Evolutionary conservation across 1,140 invertebrate species (phyloP), one percentile per base, ranked within the genome.

Genomic region (Episyrphus balteatus): DNA sequence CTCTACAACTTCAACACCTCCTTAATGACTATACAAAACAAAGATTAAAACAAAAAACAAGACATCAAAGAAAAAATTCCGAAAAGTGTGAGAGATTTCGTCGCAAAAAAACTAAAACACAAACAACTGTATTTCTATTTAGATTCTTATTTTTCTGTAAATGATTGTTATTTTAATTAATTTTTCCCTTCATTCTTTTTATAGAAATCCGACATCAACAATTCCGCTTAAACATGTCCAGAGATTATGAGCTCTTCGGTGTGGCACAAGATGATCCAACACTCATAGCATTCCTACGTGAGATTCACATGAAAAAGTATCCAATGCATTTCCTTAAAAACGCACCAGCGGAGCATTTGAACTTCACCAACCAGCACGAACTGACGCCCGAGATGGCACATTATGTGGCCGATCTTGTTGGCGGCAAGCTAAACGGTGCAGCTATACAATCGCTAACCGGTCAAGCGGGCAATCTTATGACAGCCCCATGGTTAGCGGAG

Each of bases 241-340:
- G 77, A 54, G 84, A 86, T 58, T 80, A 83, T 60, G 82, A 86
- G 55, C 69, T 86, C 50, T 70, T 76, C 14, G 74, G 75, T 51
- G 80, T 86, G 13, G 71, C 78, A 2, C 83, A 85, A 70, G 83
- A 84, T 60, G 79, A 85, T 57, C 77, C 79, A 5, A 72, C 79
- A 53, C 72, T 88, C 45, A 77, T 86, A 31, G 75, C 75, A 44
- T 86, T 84, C 61, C 83, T 88, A 48, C 72, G 79, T 34, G 76
- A 84, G 54, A 73, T 79, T 15, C 75, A 78, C 49, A 66, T 82
- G 55, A 67, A 69, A 54, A 68, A 66, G 48, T 62, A 68, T 50
- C 53, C 61, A n/a, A 70, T 73, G 26, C 60, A 62, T n/a, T 61
- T 61, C 42, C 63, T 65, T 12, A 61, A 61, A 36, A 49, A 47